Evolutionary conservation across 2,113 vertebrate species (phyloP), one percentile per base, ranked within the genome.

Genomic region (Polypterus bichir): DNA sequence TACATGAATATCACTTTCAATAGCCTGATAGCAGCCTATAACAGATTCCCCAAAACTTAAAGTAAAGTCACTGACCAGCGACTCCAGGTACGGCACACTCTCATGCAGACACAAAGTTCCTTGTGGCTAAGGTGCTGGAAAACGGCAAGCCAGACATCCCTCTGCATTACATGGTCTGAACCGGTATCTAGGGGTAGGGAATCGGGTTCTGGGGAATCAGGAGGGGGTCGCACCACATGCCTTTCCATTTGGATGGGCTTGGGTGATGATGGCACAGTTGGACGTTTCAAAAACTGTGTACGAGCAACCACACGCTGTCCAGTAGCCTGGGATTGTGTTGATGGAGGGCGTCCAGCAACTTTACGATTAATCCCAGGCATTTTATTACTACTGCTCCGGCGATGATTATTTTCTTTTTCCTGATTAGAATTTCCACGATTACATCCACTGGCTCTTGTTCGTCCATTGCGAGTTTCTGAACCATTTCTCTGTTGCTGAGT

Each of bases 11-110:
- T 27, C 27, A 27, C 27, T 27, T 27, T 27, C 27, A 27, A 27
- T 27, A 27, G 27, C 27, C 27, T 27, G 27, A 2, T 27, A 27
- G 27, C 27, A 27, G 27, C 27, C 55, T 44, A 11, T 3, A 11
- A 67, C 66, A 60, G 66, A 68, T 62, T 65, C 73, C 73, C 76
- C 57, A 1, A 4, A 10, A 10, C 1, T 9, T 27, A 27, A 27
- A 27, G 27, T 27, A 27, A 27, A 27, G 27, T 27, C 27, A 27
- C 88, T 91, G 69, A 94, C 92, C 92, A 94, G 69, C 92, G 89
- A 82, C 89, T 92, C 89, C 91, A 93, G 45, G 92, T 94, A 70
- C 91, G 84, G 71, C 92, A 94, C 62, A 94, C 91, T 51, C 92
- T 80, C 92, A 94, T 94, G 83, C 92, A 94, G 69, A 94, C 70